These are phyloP conservation scores for Pseudochirops corinnae DNA, from an alignment of 2,797 vertebrate species.

Conservation along the genomic window DNA sequence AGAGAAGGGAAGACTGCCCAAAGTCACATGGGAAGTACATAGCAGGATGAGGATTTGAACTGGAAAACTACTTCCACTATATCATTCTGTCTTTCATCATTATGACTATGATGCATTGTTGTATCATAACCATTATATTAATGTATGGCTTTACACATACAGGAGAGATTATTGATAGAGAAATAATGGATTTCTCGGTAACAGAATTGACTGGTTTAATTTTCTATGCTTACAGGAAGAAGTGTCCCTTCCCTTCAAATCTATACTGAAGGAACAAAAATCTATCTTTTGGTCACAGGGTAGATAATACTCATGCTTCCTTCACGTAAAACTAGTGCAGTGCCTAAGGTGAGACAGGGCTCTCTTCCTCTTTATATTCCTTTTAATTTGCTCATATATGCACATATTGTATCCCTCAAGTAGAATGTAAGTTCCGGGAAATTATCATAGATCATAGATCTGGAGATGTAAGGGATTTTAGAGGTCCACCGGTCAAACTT, in stretches of 20 bases:
- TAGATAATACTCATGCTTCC: background rate
- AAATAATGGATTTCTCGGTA: conserved; percentile 20
- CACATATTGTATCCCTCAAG: background rate
- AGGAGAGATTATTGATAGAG: background rate
- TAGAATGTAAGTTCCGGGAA: background rate
- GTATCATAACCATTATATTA: background rate
- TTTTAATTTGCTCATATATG: background rate
- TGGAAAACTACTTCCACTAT: background rate
- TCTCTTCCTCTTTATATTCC: background rate
- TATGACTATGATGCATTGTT: background rate
- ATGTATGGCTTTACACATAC: background rate
- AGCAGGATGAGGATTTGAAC: background rate
- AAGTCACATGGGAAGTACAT: conserved; percentile 8
- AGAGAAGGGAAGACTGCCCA: conserved; percentile 17
- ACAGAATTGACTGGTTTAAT: background rate
- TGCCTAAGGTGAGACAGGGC: background rate
- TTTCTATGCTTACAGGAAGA: background rate
- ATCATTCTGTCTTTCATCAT: background rate
- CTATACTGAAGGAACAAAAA: background rate
- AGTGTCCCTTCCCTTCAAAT: background rate
- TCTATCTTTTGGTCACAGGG: background rate
- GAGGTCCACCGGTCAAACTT: background rate
- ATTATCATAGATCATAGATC: background rate
- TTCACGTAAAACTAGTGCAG: background rate
- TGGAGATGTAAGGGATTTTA: background rate